A percentile compares a stretch with the other conserved stretches of the same genome.
Conservation (phyloP, 1,140 invertebrate genomes). For the Psilanteris sp. region DNA sequence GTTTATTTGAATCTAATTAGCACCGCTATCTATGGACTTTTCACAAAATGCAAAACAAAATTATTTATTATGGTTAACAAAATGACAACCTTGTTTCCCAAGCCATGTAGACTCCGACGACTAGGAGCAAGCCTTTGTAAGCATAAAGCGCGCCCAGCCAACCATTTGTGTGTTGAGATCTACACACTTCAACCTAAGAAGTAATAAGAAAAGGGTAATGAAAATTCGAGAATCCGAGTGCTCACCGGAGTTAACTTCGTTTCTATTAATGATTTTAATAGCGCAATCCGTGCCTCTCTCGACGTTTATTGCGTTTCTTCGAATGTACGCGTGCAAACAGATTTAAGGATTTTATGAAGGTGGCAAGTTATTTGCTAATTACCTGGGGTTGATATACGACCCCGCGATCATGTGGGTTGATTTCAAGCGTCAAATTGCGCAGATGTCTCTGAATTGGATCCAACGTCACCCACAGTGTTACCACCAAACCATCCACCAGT, state of each 20-base stretch:
- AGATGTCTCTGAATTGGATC: conserved; percentile 92
- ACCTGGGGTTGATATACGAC: conserved; percentile 94
- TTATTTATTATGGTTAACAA: neutral
- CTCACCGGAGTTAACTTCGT: conserved; percentile 18
- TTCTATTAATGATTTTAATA: conserved; percentile 39
- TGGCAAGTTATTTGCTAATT: conserved; percentile 51
- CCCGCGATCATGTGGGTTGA: conserved; percentile 86
- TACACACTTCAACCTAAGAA: conserved; percentile 90
- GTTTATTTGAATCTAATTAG: too few relatives aligned
- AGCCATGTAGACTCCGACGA: conserved; percentile 96
- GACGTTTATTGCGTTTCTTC: neutral
- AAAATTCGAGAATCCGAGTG: conserved; percentile 5
- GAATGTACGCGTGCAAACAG: conserved; percentile 14
- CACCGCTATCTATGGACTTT: too few relatives aligned
- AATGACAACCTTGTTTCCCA: conserved; percentile 91
- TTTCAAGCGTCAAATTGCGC: conserved; percentile 90
- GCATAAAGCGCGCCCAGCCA: conserved; percentile 93
- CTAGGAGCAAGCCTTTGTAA: conserved; percentile 92
- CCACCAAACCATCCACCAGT: conserved; percentile 88
- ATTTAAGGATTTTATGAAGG: conserved; percentile 9
- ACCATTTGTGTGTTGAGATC: conserved; percentile 90
- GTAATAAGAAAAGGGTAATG: conserved; percentile 46
- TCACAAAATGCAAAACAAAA: too few relatives aligned
- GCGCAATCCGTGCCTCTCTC: conserved; percentile 2
- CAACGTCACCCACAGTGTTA: conserved; percentile 88